Evolutionary conservation across 1,140 invertebrate genomes (phyloP).

Genomic region (Hylaeus volcanicus): DNA sequence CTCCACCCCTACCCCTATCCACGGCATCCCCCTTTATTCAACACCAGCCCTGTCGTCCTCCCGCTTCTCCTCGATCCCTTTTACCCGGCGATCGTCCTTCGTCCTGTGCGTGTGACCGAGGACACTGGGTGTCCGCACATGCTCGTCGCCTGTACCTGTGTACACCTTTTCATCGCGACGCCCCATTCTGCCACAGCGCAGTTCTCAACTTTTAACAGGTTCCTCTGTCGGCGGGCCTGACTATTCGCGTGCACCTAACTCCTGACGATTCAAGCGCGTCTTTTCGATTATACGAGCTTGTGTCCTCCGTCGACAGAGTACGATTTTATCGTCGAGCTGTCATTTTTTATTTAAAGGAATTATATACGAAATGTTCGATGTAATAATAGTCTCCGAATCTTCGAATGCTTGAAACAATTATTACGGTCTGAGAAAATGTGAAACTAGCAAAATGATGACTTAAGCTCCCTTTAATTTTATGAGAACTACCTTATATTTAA

Average conservation of each 20-base stretch:
- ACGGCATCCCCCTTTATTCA: conserved; percentile 9
- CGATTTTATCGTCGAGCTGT: background rate
- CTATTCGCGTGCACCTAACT: conserved; percentile 14
- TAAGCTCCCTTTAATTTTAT: too few species aligned
- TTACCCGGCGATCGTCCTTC: conserved; percentile 43
- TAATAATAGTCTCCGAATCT: too few species aligned
- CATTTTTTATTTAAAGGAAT: too few species aligned
- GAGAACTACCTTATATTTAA: too few species aligned
- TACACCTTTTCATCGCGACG: conserved; percentile 61
- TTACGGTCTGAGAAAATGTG: too few species aligned
- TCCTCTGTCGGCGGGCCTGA: conserved; percentile 56
- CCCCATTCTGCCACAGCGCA: conserved; percentile 55
- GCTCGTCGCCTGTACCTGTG: conserved; percentile 46
- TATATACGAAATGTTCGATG: too few species aligned
- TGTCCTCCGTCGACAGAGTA: background rate
- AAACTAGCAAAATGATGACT: too few species aligned
- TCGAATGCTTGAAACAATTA: too few species aligned
- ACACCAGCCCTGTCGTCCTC: conserved; percentile 15
- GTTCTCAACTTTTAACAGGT: conserved; percentile 67
- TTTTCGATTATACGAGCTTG: conserved; percentile 24
- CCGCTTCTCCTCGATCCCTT: conserved; percentile 40
- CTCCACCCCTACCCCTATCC: conserved; percentile 18
- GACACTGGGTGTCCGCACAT: conserved; percentile 50
- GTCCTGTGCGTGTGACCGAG: conserved; percentile 45
- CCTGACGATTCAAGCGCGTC: conserved; percentile 14